Base-by-base conservation (phyloP, 2,888 invertebrate species). In the Hypselothyrea guttata region DNA sequence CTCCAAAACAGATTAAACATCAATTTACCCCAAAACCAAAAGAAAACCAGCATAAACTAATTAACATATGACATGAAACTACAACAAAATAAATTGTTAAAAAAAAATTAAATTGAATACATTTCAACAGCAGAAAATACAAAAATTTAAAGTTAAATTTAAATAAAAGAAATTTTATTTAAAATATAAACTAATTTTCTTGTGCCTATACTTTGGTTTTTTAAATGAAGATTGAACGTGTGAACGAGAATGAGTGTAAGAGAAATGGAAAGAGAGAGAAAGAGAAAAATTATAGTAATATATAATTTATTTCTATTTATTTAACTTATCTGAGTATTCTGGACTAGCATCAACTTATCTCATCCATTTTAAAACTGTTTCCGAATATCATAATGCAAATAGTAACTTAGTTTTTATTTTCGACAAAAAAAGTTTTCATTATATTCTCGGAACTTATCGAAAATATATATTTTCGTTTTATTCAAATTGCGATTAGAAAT, bases 1-100 rank as follows among this genome's bases (percentile, higher is more conserved):
- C 84, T 83, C 62, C 59, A 83, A 28, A 12, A 22, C 38, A 59
- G 65, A 49, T 49, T 8, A 70, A 40, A 56, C 33, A 62, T 51
- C 44, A 72, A 67, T 63, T 63, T 48, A 70, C 40, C 51, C 56
- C 48, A 33, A 27, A 47, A 16, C 13, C 9, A 8, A 9, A 49
- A 46, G 13, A 35, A 18, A 16, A 28, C 22, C 22, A n/a, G n/a
- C n/a, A n/a, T 41, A 31, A 34, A 45, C 31, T 46, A 30, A 28
- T 41, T 15, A 35, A 11, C 4, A 5, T 22, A 4, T 22, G 5
- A 49, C 34, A 22, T 13, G 28, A 18, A 41, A 13, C 12, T 5
- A 22, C 45, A n/a, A 45, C 15, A 38, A 13, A 41, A 35, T 22
- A 47, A 61, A 31, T 31, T 33, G n/a, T 30, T 9, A 7, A 12